Evolutionary conservation across 2,797 vertebrate species (phyloP).

Genomic region (Morelia viridis): DNA sequence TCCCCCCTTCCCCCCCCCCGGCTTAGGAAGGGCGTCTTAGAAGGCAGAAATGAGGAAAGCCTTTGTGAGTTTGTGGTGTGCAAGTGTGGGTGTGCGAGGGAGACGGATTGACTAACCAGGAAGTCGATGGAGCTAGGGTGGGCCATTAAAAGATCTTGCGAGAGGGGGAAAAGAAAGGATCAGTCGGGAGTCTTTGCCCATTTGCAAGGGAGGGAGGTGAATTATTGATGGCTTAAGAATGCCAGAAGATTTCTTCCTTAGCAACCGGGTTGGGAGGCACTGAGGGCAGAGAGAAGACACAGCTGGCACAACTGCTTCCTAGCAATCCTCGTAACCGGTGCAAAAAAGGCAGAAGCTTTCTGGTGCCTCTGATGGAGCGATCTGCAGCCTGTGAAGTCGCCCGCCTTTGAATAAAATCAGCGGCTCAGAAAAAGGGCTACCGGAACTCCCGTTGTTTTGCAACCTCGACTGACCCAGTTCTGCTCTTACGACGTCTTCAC

Average conservation of each 20-base stretch:
- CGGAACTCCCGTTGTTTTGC: neutral
- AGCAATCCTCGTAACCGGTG: neutral
- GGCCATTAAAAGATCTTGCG: neutral
- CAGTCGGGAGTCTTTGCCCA: neutral
- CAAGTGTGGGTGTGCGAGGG: neutral
- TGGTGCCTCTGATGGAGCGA: neutral
- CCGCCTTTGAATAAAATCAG: neutral
- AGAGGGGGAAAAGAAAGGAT: neutral
- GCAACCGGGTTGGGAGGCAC: neutral
- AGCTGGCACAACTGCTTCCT: neutral
- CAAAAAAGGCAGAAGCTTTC: neutral
- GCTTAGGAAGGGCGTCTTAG: neutral
- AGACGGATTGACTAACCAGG: neutral
- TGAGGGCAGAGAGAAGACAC: neutral
- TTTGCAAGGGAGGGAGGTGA: neutral
- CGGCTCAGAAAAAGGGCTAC: neutral
- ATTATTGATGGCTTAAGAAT: conserved; percentile 9
- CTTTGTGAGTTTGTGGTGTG: neutral
- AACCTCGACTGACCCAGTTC: neutral
- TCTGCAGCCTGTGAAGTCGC: neutral
- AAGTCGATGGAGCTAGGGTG: neutral
- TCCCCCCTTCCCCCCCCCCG: neutral
- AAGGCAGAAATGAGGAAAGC: neutral
- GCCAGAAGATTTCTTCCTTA: neutral
- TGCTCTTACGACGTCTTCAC: neutral